Percentiles rank a stretch among this genome's conserved stretches.
These are phyloP conservation scores for Melanocharis versteri DNA, from an alignment of 2,113 vertebrate species.

Conservation along the genomic window DNA sequence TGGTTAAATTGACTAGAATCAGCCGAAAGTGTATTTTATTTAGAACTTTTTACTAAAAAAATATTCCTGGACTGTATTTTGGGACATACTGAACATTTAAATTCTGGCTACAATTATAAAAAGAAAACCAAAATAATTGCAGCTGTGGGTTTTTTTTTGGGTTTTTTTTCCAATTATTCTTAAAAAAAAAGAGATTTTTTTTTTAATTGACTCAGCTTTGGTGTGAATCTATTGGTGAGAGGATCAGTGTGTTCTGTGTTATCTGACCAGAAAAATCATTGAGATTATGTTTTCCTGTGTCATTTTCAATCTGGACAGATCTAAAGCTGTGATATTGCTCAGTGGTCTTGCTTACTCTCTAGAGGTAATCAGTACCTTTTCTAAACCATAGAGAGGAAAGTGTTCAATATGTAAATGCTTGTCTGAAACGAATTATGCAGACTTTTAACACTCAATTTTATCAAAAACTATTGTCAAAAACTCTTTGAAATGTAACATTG, in stretches of 20 bases:
- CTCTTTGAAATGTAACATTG: not conserved
- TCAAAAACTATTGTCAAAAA: not conserved
- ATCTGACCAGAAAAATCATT: not conserved
- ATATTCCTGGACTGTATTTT: not conserved
- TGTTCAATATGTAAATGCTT: not conserved
- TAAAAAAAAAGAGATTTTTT: not conserved
- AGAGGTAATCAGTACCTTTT: not conserved
- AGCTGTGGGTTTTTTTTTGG: not conserved
- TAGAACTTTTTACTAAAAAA: not conserved
- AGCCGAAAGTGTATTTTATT: not conserved
- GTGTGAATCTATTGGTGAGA: not conserved
- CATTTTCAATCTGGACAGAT: not conserved
- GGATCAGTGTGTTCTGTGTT: not conserved
- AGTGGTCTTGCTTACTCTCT: not conserved
- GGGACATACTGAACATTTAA: not conserved
- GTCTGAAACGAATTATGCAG: not conserved
- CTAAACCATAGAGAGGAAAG: not conserved
- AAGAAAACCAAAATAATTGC: not conserved
- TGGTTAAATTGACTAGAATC: not conserved
- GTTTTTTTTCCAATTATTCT: not conserved
- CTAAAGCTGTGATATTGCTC: not conserved
- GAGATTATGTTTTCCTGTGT: not conserved
- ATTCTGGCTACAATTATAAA: not conserved
- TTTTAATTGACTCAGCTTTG: not conserved
- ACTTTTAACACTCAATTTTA: not conserved